Percentiles rank a stretch among this genome's conserved stretches.
Conservation (phyloP, 2,113 vertebrate genomes). For the Hoplias malabaricus region DNA sequence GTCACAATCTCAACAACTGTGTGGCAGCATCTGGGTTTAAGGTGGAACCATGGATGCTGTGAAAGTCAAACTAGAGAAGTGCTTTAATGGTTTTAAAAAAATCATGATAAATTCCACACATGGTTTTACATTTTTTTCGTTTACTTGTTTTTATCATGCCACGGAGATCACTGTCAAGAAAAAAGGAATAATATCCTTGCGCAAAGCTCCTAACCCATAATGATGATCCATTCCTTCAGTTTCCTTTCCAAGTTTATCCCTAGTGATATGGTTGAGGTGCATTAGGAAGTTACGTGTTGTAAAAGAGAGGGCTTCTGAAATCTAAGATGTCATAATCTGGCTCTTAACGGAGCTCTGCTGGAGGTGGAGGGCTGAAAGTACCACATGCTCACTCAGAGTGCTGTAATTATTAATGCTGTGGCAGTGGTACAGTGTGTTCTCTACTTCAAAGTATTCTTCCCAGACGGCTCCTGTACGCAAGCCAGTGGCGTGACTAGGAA, state of each 20-base stretch:
- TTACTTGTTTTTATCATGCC: not conserved
- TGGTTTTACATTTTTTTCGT: too few species aligned
- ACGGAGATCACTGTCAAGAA: not conserved
- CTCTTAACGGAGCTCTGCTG: not conserved
- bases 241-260: not conserved
- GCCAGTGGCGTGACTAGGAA: conserved; percentile 43
- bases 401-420: conserved; percentile 46
- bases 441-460: conserved; percentile 19
- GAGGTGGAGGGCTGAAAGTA: conserved; percentile 1
- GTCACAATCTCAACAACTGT: too few species aligned
- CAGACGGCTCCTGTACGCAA: conserved; percentile 22
- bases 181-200: not conserved
- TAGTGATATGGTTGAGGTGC: not conserved
- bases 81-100: too few species aligned
- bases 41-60: too few species aligned
- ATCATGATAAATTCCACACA: too few species aligned
- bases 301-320: conserved; percentile 13
- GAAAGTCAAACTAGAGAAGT: too few species aligned
- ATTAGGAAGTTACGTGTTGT: conserved; percentile 1
- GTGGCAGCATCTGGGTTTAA: too few species aligned
- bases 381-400: conserved; percentile 5
- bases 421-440: conserved; percentile 32
- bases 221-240: not conserved
- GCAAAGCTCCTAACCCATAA: not conserved
- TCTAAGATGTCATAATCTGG: not conserved